Conservation (phyloP, 2,888 invertebrate genomes). For the Drosophila gaucha region DNA sequence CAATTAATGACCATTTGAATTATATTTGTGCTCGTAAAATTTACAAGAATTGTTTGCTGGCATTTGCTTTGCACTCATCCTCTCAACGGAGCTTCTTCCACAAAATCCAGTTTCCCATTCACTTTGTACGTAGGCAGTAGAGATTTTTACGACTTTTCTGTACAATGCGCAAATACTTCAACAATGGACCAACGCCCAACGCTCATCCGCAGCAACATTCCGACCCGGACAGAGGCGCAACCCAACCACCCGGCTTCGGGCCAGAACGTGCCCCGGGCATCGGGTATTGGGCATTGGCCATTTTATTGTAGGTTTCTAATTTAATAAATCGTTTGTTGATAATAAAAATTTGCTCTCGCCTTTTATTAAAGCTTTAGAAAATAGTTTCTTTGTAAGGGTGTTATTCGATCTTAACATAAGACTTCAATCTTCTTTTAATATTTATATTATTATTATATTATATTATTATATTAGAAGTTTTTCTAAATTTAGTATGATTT, state of each 20-base stretch:
- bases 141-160: conserved; percentile 81
- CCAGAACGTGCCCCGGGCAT: conserved; percentile 15
- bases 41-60: conserved; percentile 79
- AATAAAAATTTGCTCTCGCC: conserved; percentile 68
- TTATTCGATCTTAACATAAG: too few species aligned
- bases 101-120: conserved; percentile 57
- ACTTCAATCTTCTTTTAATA: too few species aligned
- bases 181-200: conserved; percentile 71
- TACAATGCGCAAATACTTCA: conserved; percentile 76
- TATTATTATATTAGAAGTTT: too few species aligned
- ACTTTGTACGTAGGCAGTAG: conserved; percentile 66
- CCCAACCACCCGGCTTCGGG: not conserved
- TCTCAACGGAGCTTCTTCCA: conserved; percentile 16
- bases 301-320: conserved; percentile 70
- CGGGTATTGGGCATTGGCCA: conserved; percentile 33
- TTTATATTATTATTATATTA: too few species aligned
- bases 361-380: conserved; percentile 64
- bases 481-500: too few species aligned
- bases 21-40: conserved; percentile 83
- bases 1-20: conserved; percentile 83
- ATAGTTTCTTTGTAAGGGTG: conserved; percentile 18
- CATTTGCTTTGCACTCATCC: conserved; percentile 33
- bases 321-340: conserved; percentile 78
- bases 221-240: conserved; percentile 6
- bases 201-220: conserved; percentile 17